A percentile compares a stretch with the other conserved stretches of the same genome.
phyloP scores from a whole-genome alignment of 1,140 invertebrate genomes.

The Bacillus rossius region DNA sequence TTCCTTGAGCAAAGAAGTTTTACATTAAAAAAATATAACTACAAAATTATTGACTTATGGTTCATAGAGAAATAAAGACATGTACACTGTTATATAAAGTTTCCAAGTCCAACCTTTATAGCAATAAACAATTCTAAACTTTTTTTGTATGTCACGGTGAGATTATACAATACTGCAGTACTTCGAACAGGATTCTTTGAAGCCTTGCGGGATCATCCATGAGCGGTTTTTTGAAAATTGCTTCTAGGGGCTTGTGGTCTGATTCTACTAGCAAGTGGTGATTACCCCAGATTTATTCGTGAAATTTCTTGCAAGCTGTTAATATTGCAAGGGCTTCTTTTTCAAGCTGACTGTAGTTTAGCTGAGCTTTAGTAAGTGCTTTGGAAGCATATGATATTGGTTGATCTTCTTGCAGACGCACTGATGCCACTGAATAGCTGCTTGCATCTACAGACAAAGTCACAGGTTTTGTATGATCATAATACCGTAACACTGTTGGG shows the following conservation, averaged over 20 bases:
- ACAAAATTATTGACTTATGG: no score
- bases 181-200: conserved; percentile 20
- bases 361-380: conserved; percentile 1
- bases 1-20: no score
- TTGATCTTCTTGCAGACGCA: conserved; percentile 30
- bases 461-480: conserved; percentile 19
- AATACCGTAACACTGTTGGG: conserved; percentile 21
- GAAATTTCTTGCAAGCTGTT: not conserved
- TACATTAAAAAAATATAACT: no score
- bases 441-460: conserved; percentile 9
- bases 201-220: conserved; percentile 30
- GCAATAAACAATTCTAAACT: no score
- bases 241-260: conserved; percentile 35
- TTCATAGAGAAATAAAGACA: no score
- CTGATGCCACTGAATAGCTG: conserved; percentile 30
- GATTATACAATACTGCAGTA: conserved; percentile 1
- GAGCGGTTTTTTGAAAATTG: conserved; percentile 33
- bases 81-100: no score
- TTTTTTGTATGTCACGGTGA: conserved; percentile 15
- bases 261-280: conserved; percentile 32
- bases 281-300: conserved; percentile 24
- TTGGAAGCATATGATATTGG: conserved; percentile 31
- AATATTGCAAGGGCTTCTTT: conserved; percentile 27
- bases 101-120: no score
- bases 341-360: conserved; percentile 31